Evolutionary conservation across 64 coral and sea anemone genomes (phyloP), one percentile per base, ranked within the genome.

Genomic region (Trachythela sp.): DNA sequence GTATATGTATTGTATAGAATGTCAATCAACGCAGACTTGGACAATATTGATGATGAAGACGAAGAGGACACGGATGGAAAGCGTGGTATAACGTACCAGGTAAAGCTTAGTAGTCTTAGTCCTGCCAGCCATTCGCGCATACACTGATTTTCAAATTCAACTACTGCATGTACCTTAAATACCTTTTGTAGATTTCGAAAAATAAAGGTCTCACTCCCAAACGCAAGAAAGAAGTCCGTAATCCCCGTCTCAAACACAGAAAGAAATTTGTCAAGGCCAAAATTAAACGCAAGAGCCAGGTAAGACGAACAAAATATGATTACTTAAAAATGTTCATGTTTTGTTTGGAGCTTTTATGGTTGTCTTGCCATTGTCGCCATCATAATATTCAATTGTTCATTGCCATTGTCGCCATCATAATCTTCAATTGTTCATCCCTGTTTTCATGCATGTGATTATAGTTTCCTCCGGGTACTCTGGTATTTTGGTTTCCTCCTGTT

Each of bases 251-350:
- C 13, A 99, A 99, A 89, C 96, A 91, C 87, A 91, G 91, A 89
- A 99, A 92, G 38, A 99, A 99, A 48, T 99, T 90, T 84, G 58
- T 84, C 48, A 99, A 99, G 86, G 96, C 96, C 41, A 54, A 91
- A 7, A 93, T 95, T 20, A 99, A 93, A 68, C 89, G 89, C n/a
- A 99, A 99, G 85, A 95, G 96, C 89, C 93, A 99, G 96, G 96
- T 99, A 92, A 64, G 56, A 45, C 42, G 11, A 45, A 45, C 42
- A 45, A 45, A n/a, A n/a, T n/a, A n/a, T n/a, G n/a, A n/a, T n/a
- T n/a, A n/a, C n/a, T n/a, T n/a, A n/a, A n/a, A n/a, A n/a, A n/a
- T n/a, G n/a, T n/a, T n/a, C n/a, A n/a, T n/a, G n/a, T n/a, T n/a
- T n/a, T n/a, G n/a, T n/a, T n/a, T n/a, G n/a, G n/a, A n/a, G n/a